Evolutionary conservation across 2,797 vertebrate species (phyloP).

Genomic region (Crossoptilon crossoptilon): DNA sequence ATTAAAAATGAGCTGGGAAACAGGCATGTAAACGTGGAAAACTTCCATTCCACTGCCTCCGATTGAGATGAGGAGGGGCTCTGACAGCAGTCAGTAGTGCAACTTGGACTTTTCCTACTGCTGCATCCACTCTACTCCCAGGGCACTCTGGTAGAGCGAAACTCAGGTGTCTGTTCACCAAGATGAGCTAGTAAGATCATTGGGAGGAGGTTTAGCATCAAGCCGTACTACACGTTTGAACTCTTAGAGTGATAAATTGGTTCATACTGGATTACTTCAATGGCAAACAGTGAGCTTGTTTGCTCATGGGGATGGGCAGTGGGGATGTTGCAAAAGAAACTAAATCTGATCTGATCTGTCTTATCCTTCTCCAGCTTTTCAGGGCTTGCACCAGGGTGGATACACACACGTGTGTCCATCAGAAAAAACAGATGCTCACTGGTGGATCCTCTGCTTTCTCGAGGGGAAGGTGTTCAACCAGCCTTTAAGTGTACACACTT

Average conservation of each 20-base stretch:
- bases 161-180: background rate
- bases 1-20: background rate
- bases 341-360: background rate
- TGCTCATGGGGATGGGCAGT: no score
- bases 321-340: background rate
- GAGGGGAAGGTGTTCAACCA: background rate
- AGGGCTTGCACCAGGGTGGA: background rate
- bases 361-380: background rate
- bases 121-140: background rate
- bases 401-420: fast-evolving
- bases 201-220: background rate
- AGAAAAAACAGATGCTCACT: background rate
- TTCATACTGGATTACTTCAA: fast-evolving
- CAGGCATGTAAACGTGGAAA: background rate
- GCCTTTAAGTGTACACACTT: background rate
- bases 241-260: background rate
- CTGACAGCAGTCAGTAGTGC: fast-evolving
- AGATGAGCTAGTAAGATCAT: background rate
- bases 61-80: background rate
- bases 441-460: background rate
- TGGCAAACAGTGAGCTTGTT: background rate
- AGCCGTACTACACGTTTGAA: background rate
- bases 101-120: background rate
- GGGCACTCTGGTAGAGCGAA: fast-evolving
- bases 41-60: background rate